A percentile compares a stretch with the other conserved stretches of the same genome.
Evolutionary conservation across 2,797 vertebrate genomes (phyloP).

Genomic region (Onychomys arenicola): DNA sequence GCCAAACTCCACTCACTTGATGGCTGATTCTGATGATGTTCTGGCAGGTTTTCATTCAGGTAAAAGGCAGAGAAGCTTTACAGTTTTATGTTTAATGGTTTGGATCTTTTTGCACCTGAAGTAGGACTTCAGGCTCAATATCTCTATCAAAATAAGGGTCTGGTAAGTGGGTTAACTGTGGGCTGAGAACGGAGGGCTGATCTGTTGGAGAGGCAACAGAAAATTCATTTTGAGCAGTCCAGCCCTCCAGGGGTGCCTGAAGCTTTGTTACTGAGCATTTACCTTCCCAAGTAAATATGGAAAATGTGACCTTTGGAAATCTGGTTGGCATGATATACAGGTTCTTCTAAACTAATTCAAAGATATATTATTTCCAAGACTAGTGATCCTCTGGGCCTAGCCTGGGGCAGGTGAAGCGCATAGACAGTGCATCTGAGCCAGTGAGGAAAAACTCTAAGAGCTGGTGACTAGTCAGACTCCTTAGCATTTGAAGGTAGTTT

Average conservation of each 20-base stretch:
- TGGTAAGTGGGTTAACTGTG: not conserved
- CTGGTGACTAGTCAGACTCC: not conserved
- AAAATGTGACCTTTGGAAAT: conserved; percentile 74
- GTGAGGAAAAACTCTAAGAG: not conserved
- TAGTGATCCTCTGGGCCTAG: not conserved
- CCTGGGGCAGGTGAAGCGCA: not conserved
- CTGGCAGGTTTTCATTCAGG: not conserved
- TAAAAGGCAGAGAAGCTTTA: conserved; percentile 11
- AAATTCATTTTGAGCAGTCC: not conserved
- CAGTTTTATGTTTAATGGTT: conserved; percentile 19
- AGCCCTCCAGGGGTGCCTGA: not conserved
- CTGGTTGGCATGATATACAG: conserved; percentile 3
- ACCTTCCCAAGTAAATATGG: conserved; percentile 66
- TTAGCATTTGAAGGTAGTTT: not conserved
- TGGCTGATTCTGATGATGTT: not conserved
- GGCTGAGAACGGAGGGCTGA: not conserved
- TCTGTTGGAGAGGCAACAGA: conserved; percentile 16
- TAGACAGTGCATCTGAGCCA: not conserved
- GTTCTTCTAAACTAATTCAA: conserved; percentile 54
- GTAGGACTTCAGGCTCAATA: conserved; percentile 27
- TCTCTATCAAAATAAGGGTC: conserved; percentile 23
- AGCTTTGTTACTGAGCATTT: conserved; percentile 62
- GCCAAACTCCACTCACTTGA: not conserved
- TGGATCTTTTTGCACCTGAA: conserved; percentile 15
- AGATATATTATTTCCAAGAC: conserved; percentile 3